A percentile compares a stretch with the other conserved stretches of the same genome.
phyloP scores from a whole-genome alignment of 2,888 invertebrate species.

The Gnatocerus cornutus region DNA sequence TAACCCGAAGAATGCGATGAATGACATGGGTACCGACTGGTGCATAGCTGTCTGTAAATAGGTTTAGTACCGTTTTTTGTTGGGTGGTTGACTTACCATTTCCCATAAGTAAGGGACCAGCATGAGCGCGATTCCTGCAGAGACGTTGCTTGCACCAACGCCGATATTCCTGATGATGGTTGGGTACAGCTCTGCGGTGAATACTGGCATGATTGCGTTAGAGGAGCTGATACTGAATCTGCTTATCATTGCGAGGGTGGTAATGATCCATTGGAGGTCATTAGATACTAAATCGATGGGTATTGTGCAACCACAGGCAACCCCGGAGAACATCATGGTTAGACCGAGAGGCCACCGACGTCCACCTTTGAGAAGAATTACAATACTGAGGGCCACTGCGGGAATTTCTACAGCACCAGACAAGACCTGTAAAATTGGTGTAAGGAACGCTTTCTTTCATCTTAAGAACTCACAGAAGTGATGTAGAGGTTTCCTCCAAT shows the following conservation, averaged over 20 bases:
- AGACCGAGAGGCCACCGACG: slow-evolving; percentile 82
- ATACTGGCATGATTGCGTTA: slow-evolving; percentile 86
- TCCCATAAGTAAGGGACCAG: slow-evolving; percentile 85
- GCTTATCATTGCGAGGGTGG: slow-evolving; percentile 84
- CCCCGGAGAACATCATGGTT: slow-evolving; percentile 79
- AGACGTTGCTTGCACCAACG: slow-evolving; percentile 83
- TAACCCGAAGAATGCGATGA: slow-evolving; percentile 80
- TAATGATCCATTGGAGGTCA: slow-evolving; percentile 79
- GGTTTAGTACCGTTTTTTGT: not conserved
- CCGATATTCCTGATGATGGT: slow-evolving; percentile 86
- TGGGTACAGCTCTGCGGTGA: slow-evolving; percentile 86
- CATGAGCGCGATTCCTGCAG: slow-evolving; percentile 84
- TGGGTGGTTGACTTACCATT: slow-evolving; percentile 73
- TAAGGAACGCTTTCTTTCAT: not conserved
- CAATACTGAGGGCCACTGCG: slow-evolving; percentile 83
- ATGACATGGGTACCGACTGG: slow-evolving; percentile 80
- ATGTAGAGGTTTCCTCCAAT: slow-evolving; percentile 84
- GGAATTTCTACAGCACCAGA: slow-evolving; percentile 86
- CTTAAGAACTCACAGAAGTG: slow-evolving; percentile 75
- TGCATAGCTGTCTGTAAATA: slow-evolving; percentile 76
- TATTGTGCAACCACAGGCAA: slow-evolving; percentile 78
- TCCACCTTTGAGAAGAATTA: slow-evolving; percentile 83
- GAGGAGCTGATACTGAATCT: slow-evolving; percentile 86
- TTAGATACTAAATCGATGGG: slow-evolving; percentile 73
- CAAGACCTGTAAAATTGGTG: slow-evolving; percentile 74